phyloP scores from a whole-genome alignment of 2,113 vertebrate species.

The Syngnathus floridae region DNA sequence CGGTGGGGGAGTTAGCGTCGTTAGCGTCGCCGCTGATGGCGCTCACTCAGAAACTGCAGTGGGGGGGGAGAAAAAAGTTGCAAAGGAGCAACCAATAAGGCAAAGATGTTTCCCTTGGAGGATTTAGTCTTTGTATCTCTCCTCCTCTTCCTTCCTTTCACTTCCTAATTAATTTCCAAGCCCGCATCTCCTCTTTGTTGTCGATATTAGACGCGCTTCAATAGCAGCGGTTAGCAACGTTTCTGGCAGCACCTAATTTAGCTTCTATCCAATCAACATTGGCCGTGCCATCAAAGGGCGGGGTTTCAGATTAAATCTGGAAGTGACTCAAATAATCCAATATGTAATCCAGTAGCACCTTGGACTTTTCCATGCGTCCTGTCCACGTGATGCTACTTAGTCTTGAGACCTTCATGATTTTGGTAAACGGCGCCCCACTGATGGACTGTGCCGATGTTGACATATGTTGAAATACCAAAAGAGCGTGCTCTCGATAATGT shows the following conservation, averaged over 20 bases:
- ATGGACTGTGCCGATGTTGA: neutral
- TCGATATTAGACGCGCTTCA: neutral
- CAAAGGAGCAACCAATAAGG: constrained; percentile 23
- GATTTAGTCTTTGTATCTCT: constrained; percentile 41
- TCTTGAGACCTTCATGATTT: too few relatives aligned
- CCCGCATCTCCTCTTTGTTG: neutral
- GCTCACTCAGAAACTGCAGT: constrained; percentile 36
- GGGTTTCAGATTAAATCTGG: neutral
- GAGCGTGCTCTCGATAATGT: constrained; percentile 3
- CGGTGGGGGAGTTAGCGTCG: constrained; percentile 7
- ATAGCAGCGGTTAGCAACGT: neutral
- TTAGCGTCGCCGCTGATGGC: constrained; percentile 37
- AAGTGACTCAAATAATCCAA: neutral
- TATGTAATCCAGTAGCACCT: neutral
- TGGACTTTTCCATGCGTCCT: too few relatives aligned
- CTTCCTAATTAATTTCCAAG: constrained; percentile 39
- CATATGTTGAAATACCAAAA: constrained; percentile 7
- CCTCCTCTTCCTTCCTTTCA: constrained; percentile 20
- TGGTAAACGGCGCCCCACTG: neutral
- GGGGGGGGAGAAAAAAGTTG: constrained; percentile 21
- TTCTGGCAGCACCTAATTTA: neutral
- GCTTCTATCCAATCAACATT: constrained; percentile 9
- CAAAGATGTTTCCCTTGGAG: constrained; percentile 39
- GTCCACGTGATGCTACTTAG: too few relatives aligned
- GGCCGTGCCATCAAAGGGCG: neutral